A percentile compares a stretch with the other conserved stretches of the same genome.
Conservation (phyloP, 2,113 vertebrate genomes). For the Holacanthus passer region DNA sequence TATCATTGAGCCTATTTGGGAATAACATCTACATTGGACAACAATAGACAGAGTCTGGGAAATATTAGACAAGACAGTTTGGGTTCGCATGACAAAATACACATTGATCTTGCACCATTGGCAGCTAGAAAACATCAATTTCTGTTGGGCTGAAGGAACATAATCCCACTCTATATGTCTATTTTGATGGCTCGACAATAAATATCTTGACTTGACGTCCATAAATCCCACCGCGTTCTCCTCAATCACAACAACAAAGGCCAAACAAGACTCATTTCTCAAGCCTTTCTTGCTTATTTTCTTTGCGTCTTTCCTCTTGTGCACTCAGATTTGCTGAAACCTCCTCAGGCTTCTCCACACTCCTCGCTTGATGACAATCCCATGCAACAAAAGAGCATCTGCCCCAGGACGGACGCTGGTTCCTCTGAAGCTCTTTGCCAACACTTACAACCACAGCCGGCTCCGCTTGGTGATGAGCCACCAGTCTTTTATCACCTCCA, state of each 20-base stretch:
- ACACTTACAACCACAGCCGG: conserved; percentile 60
- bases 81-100: not conserved
- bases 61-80: too few species aligned
- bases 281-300: not conserved
- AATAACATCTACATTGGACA: not conserved
- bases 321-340: conserved; percentile 17
- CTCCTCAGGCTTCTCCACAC: conserved; percentile 38
- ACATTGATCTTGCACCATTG: not conserved
- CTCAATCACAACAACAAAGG: conserved; percentile 10
- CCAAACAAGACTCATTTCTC: not conserved
- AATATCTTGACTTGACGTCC: conserved; percentile 8
- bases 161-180: not conserved
- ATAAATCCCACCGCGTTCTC: not conserved
- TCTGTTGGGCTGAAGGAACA: conserved; percentile 6
- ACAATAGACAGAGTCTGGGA: not conserved
- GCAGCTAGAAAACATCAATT: not conserved
- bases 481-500: conserved; percentile 77
- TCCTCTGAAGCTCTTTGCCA: conserved; percentile 54
- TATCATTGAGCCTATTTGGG: not conserved
- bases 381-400: conserved; percentile 19
- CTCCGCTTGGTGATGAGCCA: conserved; percentile 69
- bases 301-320: not conserved
- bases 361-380: conserved; percentile 28
- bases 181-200: not conserved
- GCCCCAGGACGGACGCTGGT: conserved; percentile 15